Evolutionary conservation across 2,888 invertebrate species (phyloP).

Genomic region (Himalopsyche japonica): DNA sequence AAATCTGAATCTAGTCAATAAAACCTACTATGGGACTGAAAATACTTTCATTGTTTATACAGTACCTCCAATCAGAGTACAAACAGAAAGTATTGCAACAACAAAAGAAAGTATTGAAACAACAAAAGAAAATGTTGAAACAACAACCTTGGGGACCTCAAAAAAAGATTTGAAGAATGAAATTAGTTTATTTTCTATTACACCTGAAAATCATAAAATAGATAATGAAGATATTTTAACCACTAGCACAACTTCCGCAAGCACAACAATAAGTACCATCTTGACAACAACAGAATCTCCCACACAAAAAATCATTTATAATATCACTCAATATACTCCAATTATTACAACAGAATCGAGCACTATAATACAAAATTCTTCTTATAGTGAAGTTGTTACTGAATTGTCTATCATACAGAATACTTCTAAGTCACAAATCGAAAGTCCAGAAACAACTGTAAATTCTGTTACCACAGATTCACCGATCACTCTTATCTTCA

Average conservation of each 20-base stretch:
- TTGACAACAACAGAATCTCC: neutral
- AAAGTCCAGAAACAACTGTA: constrained; percentile 30
- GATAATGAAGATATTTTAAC: neutral
- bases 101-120: neutral
- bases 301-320: neutral
- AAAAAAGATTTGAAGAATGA: neutral
- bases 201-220: constrained; percentile 19
- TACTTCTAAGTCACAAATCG: constrained; percentile 36
- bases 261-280: neutral
- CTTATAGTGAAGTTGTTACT: constrained; percentile 45
- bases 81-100: neutral
- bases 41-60: constrained; percentile 32
- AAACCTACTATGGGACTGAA: constrained; percentile 16
- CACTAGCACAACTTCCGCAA: neutral
- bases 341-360: constrained; percentile 37
- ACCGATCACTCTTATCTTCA: constrained; percentile 31
- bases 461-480: constrained; percentile 38
- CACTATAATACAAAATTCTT: constrained; percentile 40
- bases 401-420: neutral
- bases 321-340: constrained; percentile 18
- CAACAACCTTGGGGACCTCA: too few species aligned
- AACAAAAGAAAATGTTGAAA: neutral
- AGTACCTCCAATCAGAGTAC: constrained; percentile 31
- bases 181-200: neutral
- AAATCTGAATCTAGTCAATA: neutral